These are phyloP conservation scores for Scytalopus superciliaris DNA, from an alignment of 2,113 vertebrate species.

Conservation along the genomic window DNA sequence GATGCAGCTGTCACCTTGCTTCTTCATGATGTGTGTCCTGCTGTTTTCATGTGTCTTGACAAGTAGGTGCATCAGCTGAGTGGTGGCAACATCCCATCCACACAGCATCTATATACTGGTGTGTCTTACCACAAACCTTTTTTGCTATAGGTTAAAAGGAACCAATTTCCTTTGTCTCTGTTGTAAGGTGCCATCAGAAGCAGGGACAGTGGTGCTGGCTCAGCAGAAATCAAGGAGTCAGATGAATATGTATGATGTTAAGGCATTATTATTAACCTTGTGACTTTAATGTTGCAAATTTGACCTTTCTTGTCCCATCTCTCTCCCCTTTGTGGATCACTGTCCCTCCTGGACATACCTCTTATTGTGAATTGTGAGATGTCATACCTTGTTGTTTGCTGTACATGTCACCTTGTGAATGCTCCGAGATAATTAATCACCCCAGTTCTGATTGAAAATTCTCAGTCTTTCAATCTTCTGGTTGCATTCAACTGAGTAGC, in stretches of 20 bases:
- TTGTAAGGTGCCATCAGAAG: background rate
- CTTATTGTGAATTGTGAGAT: background rate
- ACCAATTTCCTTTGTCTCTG: background rate
- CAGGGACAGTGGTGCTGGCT: background rate
- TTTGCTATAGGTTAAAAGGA: background rate
- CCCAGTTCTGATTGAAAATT: background rate
- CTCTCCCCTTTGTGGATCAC: fast-evolving
- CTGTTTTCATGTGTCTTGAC: background rate
- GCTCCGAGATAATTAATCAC: background rate
- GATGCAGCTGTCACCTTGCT: background rate
- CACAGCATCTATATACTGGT: background rate
- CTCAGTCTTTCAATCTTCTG: background rate
- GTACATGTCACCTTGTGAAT: background rate
- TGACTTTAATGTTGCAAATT: background rate
- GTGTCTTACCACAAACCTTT: background rate
- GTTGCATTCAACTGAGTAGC: background rate
- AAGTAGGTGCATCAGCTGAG: background rate
- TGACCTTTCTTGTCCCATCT: background rate
- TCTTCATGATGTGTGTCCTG: too few species aligned
- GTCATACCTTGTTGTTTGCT: background rate
- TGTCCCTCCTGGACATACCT: background rate
- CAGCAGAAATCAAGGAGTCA: background rate
- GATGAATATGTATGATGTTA: background rate
- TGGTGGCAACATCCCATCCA: background rate
- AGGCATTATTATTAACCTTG: background rate